These are phyloP conservation scores for Cyclura pinguis DNA, from an alignment of 2,797 vertebrate genomes.

Conservation along the genomic window DNA sequence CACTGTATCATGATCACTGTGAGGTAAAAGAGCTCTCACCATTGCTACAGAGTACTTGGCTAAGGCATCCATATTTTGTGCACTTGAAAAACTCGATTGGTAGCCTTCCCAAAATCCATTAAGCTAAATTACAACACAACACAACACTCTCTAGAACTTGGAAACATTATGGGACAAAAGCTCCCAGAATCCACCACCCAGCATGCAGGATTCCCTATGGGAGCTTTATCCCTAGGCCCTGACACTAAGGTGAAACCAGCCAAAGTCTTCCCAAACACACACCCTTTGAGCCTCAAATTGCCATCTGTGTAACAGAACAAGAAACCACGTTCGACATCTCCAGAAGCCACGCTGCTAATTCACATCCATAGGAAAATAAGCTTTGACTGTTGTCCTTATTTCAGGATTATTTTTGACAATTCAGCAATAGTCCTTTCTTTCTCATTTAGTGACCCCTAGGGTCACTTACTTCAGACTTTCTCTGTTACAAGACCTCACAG, in stretches of 20 bases:
- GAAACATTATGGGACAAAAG: too few species aligned
- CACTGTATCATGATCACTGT: constrained; percentile 28
- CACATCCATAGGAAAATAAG: constrained; percentile 5
- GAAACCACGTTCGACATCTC: neutral
- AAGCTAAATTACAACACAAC: neutral
- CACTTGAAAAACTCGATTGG: constrained; percentile 31
- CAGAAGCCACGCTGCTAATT: neutral
- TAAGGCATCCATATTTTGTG: neutral
- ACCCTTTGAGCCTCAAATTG: constrained; percentile 48
- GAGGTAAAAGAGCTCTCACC: constrained; percentile 35
- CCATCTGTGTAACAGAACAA: constrained; percentile 6
- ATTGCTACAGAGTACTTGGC: constrained; percentile 3
- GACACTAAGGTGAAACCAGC: neutral
- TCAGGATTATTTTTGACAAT: neutral
- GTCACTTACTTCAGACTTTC: neutral
- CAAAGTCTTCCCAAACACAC: constrained; percentile 10
- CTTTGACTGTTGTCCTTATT: constrained; percentile 15
- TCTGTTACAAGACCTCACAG: too few species aligned
- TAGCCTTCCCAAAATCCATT: constrained; percentile 31
- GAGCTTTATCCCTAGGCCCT: neutral
- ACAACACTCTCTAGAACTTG: neutral
- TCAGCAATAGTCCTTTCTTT: neutral
- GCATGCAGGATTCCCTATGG: too few species aligned
- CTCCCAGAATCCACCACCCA: too few species aligned
- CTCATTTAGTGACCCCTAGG: neutral